Evolutionary conservation across 2,797 vertebrate genomes (phyloP).

Genomic region (Sebastes cheni): DNA sequence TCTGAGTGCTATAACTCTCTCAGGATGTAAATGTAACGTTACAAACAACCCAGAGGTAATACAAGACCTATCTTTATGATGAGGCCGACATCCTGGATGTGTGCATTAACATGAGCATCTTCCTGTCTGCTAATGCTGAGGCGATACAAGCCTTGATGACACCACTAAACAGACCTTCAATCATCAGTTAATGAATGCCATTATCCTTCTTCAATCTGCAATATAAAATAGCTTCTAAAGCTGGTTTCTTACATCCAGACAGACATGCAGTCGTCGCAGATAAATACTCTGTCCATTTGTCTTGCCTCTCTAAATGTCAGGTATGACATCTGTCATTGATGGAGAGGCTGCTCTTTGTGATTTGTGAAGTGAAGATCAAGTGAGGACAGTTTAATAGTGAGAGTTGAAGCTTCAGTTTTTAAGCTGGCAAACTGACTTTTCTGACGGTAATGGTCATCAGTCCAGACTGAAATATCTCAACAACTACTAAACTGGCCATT

Average conservation of each 20-base stretch:
- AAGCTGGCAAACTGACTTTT: not conserved
- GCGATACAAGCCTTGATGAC: slow-evolving; percentile 25
- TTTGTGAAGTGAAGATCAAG: not conserved
- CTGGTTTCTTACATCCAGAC: not conserved
- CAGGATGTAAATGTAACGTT: slow-evolving; percentile 47
- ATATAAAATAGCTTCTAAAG: slow-evolving; percentile 9
- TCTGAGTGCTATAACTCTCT: slow-evolving; percentile 55
- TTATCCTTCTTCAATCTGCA: slow-evolving; percentile 36
- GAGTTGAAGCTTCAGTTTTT: not conserved
- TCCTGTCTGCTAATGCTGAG: slow-evolving; percentile 49
- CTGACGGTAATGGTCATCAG: not conserved
- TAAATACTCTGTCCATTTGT: slow-evolving; percentile 5
- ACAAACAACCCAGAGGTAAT: slow-evolving; percentile 36
- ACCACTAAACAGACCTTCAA: slow-evolving; percentile 30
- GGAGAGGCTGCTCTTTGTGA: not conserved
- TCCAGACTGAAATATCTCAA: not conserved
- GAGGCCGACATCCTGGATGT: slow-evolving; percentile 45
- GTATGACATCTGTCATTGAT: not conserved
- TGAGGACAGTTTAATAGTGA: not conserved
- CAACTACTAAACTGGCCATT: not conserved
- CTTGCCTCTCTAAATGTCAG: not conserved
- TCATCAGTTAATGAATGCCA: slow-evolving; percentile 29
- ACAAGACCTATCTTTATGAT: slow-evolving; percentile 39
- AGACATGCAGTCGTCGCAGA: not conserved
- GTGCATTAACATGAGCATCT: slow-evolving; percentile 54